Evolutionary conservation across 2,888 invertebrate genomes (phyloP), one percentile per base, ranked within the genome.

Genomic region (Oxystoma pomonae): DNA sequence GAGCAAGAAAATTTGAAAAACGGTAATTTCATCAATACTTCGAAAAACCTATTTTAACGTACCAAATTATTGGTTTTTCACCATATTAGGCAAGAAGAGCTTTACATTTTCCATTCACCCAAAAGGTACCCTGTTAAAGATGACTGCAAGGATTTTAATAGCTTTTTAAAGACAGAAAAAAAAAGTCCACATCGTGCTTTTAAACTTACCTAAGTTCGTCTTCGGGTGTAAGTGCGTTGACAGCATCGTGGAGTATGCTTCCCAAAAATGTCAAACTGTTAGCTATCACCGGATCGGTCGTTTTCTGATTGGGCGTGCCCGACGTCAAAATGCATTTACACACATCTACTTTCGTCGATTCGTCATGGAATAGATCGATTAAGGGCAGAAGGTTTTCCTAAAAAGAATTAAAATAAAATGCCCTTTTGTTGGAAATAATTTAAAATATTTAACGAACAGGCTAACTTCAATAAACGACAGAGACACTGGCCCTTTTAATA

Each of bases 321-420:
- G 85, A 83, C n/a, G 86, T 84, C 70, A 96, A 83, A 16, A 97
- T 87, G 56, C 85, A 88, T 78, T 93, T 94, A 71, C 93, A 93
- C 62, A 94, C 89, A 73, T 93, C 89, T 0, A 94, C 90, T 76
- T 91, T 90, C 0, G 90, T 86, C 51, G 85, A 87, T 69, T 94
- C 92, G 67, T 92, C 91, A 76, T 95, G 93, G 70, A 96, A 93
- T 74, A 97, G 82, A 80, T 97, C 96, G 61, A 98, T 82, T 61
- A 96, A 84, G 0, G 95, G 94, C 76, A 97, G 84, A 77, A 98
- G 96, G 72, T 95, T 91, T 65, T 95, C 94, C 92, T 93, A 77
- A 35, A 80, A 80, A 65, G 17, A 35, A 62, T 5, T 65, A n/a
- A n/a, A n/a, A n/a, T n/a, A n/a, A n/a, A 22, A 17, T 20, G 9